Conservation (phyloP, 1,140 invertebrate species). For the Heliconius himera region DNA sequence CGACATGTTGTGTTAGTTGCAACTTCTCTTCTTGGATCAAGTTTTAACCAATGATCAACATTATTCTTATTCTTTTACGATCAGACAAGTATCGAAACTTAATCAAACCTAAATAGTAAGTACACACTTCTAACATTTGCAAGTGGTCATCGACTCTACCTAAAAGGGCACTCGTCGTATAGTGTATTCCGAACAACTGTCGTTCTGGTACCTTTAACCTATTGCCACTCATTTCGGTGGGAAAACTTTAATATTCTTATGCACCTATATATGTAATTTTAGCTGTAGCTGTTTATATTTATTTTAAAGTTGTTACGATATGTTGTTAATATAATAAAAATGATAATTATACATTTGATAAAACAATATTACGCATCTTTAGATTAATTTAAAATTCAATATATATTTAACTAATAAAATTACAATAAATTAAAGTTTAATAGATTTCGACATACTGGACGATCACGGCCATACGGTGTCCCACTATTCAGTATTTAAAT, state of each 20-base stretch:
- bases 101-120: slow-evolving; percentile 25
- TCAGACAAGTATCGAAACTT: slow-evolving; percentile 2
- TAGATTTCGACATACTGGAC: not conserved
- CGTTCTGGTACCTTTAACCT: slow-evolving; percentile 36
- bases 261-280: not conserved
- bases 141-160: slow-evolving; percentile 27
- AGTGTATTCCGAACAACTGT: slow-evolving; percentile 31
- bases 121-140: slow-evolving; percentile 28
- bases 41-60: not conserved
- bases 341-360: not conserved
- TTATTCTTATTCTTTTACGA: not conserved
- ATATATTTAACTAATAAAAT: slow-evolving; percentile 11
- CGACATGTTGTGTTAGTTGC: too few species aligned
- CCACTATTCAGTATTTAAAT: slow-evolving; percentile 29
- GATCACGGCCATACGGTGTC: slow-evolving; percentile 8
- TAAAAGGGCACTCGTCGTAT: slow-evolving; percentile 30
- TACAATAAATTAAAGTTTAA: slow-evolving; percentile 13
- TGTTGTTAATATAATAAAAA: not conserved
- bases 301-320: not conserved
- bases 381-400: slow-evolving; percentile 1
- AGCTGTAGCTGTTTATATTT: not conserved
- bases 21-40: too few species aligned
- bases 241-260: slow-evolving; percentile 26
- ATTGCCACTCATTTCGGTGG: slow-evolving; percentile 32
- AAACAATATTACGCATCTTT: not conserved